Conservation (phyloP, 2,113 vertebrate genomes). For the Psettodes erumei region DNA sequence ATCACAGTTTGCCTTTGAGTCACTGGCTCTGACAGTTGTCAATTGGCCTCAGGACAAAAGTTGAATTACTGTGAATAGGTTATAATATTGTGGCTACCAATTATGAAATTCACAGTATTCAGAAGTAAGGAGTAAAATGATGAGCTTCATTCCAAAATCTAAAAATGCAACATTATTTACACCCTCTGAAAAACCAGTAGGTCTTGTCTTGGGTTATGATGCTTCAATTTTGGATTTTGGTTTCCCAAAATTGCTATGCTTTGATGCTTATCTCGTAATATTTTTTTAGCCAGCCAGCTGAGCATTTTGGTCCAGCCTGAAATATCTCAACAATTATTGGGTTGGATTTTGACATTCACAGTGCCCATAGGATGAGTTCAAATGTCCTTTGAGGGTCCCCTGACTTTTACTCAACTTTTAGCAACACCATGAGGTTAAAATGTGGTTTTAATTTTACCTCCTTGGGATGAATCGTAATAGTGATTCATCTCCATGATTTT, state of each 20-base stretch:
- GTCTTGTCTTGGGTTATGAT: not conserved
- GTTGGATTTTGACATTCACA: not conserved
- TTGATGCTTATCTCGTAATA: no score
- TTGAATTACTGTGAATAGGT: not conserved
- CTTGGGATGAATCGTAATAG: not conserved
- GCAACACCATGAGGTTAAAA: not conserved
- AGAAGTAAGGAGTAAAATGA: not conserved
- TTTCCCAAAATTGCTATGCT: not conserved
- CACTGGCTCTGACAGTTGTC: not conserved
- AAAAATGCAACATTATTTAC: not conserved
- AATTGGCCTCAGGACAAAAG: not conserved
- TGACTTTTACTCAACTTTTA: not conserved
- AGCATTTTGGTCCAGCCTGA: not conserved
- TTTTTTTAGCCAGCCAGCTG: not conserved
- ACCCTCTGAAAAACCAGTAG: constrained; percentile 2
- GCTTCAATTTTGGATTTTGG: not conserved
- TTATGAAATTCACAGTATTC: constrained; percentile 27
- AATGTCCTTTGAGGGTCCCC: not conserved
- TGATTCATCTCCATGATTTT: no score
- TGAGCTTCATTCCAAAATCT: not conserved
- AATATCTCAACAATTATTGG: no score
- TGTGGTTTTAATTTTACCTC: not conserved
- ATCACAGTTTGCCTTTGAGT: constrained; percentile 53
- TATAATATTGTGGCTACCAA: constrained; percentile 13
- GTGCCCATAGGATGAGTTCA: not conserved